These are phyloP conservation scores for Chloroclysta siterata DNA, from an alignment of 2,888 invertebrate species.

Conservation along the genomic window DNA sequence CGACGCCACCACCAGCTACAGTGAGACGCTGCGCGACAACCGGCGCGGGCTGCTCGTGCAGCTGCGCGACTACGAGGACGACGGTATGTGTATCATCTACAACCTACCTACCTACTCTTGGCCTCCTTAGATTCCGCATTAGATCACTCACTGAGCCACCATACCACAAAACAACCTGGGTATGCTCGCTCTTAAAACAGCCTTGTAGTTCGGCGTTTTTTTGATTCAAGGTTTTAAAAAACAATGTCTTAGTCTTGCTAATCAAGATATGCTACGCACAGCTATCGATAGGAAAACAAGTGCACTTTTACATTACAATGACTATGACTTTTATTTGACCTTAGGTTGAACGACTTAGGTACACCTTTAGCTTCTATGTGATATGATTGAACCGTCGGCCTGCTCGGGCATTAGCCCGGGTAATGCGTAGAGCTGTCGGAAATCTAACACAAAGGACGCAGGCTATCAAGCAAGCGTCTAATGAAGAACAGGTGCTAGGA, in stretches of 20 bases:
- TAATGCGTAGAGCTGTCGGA: background rate
- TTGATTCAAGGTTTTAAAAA: too few species aligned
- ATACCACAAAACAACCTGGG: too few species aligned
- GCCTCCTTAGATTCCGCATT: too few species aligned
- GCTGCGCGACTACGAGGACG: conserved; percentile 51
- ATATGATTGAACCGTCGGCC: conserved; percentile 1
- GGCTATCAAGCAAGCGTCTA: background rate
- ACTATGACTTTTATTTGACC: background rate
- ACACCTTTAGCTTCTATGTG: background rate
- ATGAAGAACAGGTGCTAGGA: background rate
- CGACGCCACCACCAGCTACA: conserved; percentile 94
- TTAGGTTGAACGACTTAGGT: background rate
- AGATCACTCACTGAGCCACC: too few species aligned
- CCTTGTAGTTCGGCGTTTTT: too few species aligned
- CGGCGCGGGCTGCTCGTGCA: conserved; percentile 43
- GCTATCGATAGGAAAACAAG: too few species aligned
- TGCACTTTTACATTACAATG: background rate
- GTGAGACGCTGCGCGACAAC: conserved; percentile 90
- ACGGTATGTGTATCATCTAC: conserved; percentile 41
- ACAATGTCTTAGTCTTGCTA: too few species aligned
- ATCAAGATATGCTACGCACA: too few species aligned
- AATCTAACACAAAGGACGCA: background rate
- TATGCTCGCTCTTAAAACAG: too few species aligned
- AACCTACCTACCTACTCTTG: too few species aligned
- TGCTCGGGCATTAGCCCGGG: background rate